Evolutionary conservation across 2,888 invertebrate species (phyloP).

Genomic region (Agapostemon virescens): DNA sequence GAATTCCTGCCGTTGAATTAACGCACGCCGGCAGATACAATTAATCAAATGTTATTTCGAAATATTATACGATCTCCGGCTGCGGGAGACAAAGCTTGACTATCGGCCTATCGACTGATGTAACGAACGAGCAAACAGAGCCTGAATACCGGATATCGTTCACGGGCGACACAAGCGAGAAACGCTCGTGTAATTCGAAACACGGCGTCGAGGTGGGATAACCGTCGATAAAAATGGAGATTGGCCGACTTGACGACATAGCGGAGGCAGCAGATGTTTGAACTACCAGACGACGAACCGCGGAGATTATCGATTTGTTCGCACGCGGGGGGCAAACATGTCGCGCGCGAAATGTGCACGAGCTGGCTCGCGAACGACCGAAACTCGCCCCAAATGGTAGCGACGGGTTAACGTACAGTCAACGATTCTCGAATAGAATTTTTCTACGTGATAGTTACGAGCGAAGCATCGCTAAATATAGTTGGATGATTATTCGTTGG

Average conservation of each 20-base stretch:
- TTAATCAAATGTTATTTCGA: conserved; percentile 58
- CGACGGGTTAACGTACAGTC: neutral
- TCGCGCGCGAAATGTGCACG: conserved; percentile 55
- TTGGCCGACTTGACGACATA: conserved; percentile 22
- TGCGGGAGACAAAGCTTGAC: conserved; percentile 33
- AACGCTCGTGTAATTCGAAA: neutral
- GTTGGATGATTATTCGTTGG: neutral
- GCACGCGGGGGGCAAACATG: conserved; percentile 45
- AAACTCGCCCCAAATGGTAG: conserved; percentile 9
- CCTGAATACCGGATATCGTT: conserved; percentile 17
- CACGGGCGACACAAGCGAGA: neutral
- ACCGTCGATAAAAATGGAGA: conserved; percentile 33
- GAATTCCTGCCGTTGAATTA: conserved; percentile 55
- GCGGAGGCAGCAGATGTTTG: conserved; percentile 29
- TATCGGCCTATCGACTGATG: conserved; percentile 48
- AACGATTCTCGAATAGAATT: conserved; percentile 17
- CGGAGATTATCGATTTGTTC: conserved; percentile 54
- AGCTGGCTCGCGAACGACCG: conserved; percentile 22
- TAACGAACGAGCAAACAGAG: conserved; percentile 39
- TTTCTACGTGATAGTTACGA: neutral
- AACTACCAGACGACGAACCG: conserved; percentile 38
- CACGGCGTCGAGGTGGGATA: neutral
- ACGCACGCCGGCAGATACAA: conserved; percentile 35
- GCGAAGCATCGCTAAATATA: neutral
- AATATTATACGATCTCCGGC: conserved; percentile 47